Percentiles rank a stretch among this genome's conserved stretches.
Evolutionary conservation across 2,888 invertebrate species (phyloP).

Genomic region (Globia sparganii): DNA sequence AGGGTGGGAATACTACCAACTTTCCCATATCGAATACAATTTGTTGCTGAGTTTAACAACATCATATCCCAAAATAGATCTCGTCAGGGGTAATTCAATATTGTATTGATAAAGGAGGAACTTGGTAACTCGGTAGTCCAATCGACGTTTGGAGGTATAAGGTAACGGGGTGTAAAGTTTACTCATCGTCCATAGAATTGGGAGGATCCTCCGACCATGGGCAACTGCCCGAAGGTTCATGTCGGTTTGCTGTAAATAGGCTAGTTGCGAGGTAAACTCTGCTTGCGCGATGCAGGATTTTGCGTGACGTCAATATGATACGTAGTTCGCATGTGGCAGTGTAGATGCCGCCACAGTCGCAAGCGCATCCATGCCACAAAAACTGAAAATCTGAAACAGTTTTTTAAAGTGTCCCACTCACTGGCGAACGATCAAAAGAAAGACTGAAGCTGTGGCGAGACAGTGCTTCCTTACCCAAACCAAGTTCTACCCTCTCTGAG

Average conservation of each 20-base stretch:
- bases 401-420: too few relatives aligned
- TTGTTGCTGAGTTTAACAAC: constrained; percentile 46
- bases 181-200: background rate
- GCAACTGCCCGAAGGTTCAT: too few relatives aligned
- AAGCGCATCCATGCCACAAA: too few relatives aligned
- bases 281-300: background rate
- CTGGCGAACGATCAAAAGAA: background rate
- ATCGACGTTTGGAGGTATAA: background rate
- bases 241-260: too few relatives aligned
- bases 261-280: background rate
- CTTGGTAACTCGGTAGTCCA: background rate
- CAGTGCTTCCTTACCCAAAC: background rate
- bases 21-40: constrained; percentile 50
- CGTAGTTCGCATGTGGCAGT: background rate
- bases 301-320: background rate
- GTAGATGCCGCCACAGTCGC: background rate
- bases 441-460: background rate
- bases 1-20: constrained; percentile 22
- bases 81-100: constrained; percentile 14
- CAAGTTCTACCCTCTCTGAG: too few relatives aligned
- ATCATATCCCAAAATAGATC: constrained; percentile 57
- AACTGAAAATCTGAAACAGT: too few relatives aligned
- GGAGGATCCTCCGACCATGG: too few relatives aligned
- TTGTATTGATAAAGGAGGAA: background rate
- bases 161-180: background rate